Conservation (phyloP, 2,113 vertebrate genomes). For the Antennarius striatus region DNA sequence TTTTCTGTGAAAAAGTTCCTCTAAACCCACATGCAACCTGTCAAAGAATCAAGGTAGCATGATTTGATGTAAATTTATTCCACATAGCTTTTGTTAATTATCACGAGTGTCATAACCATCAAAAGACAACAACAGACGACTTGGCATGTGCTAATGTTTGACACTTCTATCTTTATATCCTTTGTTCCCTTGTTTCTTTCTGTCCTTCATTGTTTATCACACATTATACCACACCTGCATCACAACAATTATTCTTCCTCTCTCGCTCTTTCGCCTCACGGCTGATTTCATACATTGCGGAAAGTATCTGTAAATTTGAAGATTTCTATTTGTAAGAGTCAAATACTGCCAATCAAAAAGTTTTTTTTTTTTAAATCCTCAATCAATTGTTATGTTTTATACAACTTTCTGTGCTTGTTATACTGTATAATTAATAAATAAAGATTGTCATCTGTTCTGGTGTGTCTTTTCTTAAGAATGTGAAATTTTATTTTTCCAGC, state of each 20-base stretch:
- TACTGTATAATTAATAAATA: neutral
- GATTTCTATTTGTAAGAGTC: constrained; percentile 9
- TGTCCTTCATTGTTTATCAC: constrained; percentile 61
- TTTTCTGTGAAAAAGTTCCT: constrained; percentile 39
- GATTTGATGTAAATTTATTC: constrained; percentile 53
- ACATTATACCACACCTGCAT: constrained; percentile 65
- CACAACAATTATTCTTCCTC: constrained; percentile 37
- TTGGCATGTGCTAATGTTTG: constrained; percentile 53
- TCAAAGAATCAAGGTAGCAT: constrained; percentile 54
- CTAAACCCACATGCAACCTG: constrained; percentile 42
- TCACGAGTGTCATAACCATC: constrained; percentile 74
- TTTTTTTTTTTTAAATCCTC: constrained; percentile 1
- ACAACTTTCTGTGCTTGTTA: neutral
- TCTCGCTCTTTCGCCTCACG: constrained; percentile 31
- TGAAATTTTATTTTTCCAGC: neutral
- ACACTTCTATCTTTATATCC: constrained; percentile 66
- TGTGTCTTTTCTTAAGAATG: neutral
- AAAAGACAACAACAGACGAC: constrained; percentile 70
- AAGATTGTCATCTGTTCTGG: neutral
- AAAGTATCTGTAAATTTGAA: constrained; percentile 14
- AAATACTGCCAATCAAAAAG: neutral
- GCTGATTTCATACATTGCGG: constrained; percentile 51
- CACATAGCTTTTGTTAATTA: constrained; percentile 69
- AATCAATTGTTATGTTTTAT: no score
- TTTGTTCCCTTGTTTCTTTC: constrained; percentile 64